Evolutionary conservation across 2,797 vertebrate genomes (phyloP), one percentile per base, ranked within the genome.

Genomic region (Crocodylus rhombifer): DNA sequence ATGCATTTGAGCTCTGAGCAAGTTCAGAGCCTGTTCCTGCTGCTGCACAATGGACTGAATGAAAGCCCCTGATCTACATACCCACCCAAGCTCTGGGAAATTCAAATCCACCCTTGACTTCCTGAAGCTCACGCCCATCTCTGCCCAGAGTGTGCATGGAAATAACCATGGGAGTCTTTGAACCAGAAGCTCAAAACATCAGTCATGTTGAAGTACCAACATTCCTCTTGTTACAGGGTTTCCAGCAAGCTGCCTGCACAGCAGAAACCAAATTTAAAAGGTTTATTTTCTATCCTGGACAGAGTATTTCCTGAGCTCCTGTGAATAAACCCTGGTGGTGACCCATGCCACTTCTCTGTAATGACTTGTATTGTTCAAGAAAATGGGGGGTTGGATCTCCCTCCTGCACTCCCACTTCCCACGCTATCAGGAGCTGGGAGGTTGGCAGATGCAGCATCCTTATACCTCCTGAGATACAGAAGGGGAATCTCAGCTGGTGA

Each of bases 11-110:
- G 91, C 86, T 88, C 88, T 3, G 73, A 65, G 81, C 60, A 91
- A 96, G 94, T 75, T 92, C 74, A 90, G 83, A 94, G 30, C 65
- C 85, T 88, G 62, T 62, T 91, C 89, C 58, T 51, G 82, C 69
- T 92, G 79, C 89, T 74, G 81, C 81, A 76, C 23, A 80, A 86
- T 30, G 77, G 92, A 77, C 65, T 25, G 81, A 93, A 80, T 60
- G 87, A 91, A 95, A 91, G 51, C 51, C 81, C 78, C 69, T 82
- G 80, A 95, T 90, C 58, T 83, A 96, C 92, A 96, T 81, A 91
- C 42, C 42, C 26, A 89, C 12, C 62, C 82, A 90, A 62, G 78
- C 83, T 86, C 55, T 73, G 81, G 89, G 90, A 89, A 95, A 85
- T 95, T 96, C 85, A 89, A 7, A 78, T 81, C 84, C 88, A 91